Evolutionary conservation across 2,797 vertebrate genomes (phyloP).

Genomic region (Galago senegalensis): DNA sequence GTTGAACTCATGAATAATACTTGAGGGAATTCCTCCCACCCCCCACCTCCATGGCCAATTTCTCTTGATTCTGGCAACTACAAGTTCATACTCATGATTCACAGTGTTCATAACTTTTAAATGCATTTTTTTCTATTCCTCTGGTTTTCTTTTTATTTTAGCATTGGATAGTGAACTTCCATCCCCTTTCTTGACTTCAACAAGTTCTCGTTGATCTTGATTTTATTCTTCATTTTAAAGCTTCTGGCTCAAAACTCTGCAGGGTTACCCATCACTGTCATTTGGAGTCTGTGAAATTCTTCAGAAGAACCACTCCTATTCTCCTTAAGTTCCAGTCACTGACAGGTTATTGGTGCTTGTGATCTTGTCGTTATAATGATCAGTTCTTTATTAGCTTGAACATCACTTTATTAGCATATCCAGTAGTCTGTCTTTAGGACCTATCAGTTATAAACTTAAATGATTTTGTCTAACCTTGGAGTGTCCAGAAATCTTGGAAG

Average conservation of each 20-base stretch:
- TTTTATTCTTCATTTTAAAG: not conserved
- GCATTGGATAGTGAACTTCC: not conserved
- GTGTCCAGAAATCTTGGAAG: not conserved
- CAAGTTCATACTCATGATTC: not conserved
- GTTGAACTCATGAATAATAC: not conserved
- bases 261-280: not conserved
- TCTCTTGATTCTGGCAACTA: not conserved
- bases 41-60: not conserved
- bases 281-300: not conserved
- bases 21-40: not conserved
- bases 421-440: not conserved
- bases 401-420: not conserved
- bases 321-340: not conserved
- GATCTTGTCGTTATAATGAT: not conserved
- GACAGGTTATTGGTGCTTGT: not conserved
- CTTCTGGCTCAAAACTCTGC: not conserved
- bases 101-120: not conserved
- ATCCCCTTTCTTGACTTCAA: too few species aligned
- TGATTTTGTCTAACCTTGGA: not conserved
- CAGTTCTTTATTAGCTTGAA: not conserved
- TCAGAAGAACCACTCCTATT: not conserved
- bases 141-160: not conserved
- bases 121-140: not conserved
- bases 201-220: not conserved
- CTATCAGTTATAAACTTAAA: not conserved